Evolutionary conservation across 1,140 invertebrate genomes (phyloP), one percentile per base, ranked within the genome.

Genomic region (Bombus polaris): DNA sequence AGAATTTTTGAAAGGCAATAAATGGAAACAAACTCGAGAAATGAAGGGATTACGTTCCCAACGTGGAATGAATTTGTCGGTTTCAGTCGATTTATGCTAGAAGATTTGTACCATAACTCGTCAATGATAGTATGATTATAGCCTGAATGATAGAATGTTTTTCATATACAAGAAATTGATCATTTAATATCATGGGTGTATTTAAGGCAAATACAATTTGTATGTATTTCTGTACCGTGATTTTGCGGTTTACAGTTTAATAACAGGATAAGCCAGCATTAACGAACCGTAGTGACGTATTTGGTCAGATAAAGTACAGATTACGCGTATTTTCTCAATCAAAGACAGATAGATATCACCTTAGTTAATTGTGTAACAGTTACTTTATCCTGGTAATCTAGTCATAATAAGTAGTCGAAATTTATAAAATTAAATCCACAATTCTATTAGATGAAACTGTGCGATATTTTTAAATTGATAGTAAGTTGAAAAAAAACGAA

Each of bases 381-480:
- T 37, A 15, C 18, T 76, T 53, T 47, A 65, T 37, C 44, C 44
- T 10, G 8, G n/a, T 44, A 66, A 70, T 37, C 12, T 73, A 53
- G n/a, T 44, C 79, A 35, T 87, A 87, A 88, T 80, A 18, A 82
- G 57, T 44, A 65, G 72, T 39, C 28, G 13, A 44, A n/a, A 12
- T 66, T 18, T 39, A 65, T 73, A 57, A 72, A 62, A 75, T 85
- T 44, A 44, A 53, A 57, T 65, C 35, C 32, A 73, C 65, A 22
- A 42, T 28, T 71, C 53, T 73, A 32, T 71, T 53, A 57, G 70
- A 88, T 18, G 6, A 28, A n/a, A 42, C n/a, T 25, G 18, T 39
- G 10, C 25, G 5, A n/a, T 8, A 39, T 57, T 47, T 32, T 37
- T 53, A 3, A 15, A n/a, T 39, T n/a, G 57, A 2, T 32, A 57